phyloP scores from a whole-genome alignment of 2,113 vertebrate genomes.

The Dipodomys stephensi region DNA sequence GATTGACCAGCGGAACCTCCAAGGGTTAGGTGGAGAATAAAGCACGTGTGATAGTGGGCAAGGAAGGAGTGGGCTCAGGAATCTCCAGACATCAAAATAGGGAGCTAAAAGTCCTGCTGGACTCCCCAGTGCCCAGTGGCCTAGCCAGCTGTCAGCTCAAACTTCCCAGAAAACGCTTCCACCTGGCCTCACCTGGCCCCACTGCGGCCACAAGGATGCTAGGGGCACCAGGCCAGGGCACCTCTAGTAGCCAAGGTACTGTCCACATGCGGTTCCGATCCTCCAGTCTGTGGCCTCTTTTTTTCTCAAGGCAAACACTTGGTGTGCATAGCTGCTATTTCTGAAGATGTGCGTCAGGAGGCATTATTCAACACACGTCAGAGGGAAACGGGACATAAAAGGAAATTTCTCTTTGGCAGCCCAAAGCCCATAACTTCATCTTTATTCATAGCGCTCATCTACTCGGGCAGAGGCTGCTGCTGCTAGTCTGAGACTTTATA shows the following conservation, averaged over 20 bases:
- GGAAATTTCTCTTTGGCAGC: constrained; percentile 63
- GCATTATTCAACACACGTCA: constrained; percentile 33
- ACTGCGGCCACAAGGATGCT: neutral
- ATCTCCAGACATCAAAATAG: neutral
- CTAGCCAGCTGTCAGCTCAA: neutral
- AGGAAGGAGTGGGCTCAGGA: neutral
- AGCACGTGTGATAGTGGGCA: neutral
- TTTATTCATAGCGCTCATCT: constrained; percentile 48
- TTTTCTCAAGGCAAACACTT: neutral
- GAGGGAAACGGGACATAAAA: constrained; percentile 44
- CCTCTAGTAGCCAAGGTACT: neutral
- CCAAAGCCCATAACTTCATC: neutral
- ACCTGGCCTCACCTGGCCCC: neutral
- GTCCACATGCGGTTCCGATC: neutral
- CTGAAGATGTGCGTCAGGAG: constrained; percentile 46
- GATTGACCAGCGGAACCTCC: neutral
- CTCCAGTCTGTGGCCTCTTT: neutral
- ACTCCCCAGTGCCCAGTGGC: neutral
- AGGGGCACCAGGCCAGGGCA: neutral
- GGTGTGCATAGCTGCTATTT: constrained; percentile 38
- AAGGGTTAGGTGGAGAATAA: neutral
- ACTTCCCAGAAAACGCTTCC: neutral
- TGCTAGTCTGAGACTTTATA: neutral
- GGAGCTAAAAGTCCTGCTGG: neutral
- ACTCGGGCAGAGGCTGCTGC: neutral